Conservation (phyloP, 2,797 vertebrate species). For the Masticophis lateralis region DNA sequence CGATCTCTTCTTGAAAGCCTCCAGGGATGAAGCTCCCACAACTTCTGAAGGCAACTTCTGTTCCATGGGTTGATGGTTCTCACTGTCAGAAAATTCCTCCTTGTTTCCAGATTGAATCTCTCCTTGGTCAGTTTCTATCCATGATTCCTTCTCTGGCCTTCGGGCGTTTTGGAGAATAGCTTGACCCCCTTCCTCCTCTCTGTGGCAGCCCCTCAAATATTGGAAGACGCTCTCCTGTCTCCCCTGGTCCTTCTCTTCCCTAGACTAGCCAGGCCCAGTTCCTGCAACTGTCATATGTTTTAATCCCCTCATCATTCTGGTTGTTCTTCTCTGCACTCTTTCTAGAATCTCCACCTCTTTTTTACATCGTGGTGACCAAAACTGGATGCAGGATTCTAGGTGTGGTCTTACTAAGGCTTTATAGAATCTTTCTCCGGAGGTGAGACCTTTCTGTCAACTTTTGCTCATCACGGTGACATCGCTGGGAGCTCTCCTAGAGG, state of each 20-base stretch:
- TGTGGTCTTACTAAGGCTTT: too few relatives aligned
- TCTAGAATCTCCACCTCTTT: too few relatives aligned
- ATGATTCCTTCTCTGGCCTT: neutral
- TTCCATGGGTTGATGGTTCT: neutral
- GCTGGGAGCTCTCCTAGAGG: neutral
- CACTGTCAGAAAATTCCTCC: neutral
- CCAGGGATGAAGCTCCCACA: too few relatives aligned
- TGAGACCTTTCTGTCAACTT: fast-evolving
- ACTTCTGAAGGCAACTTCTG: too few relatives aligned
- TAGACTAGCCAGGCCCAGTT: too few relatives aligned
- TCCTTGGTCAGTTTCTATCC: neutral
- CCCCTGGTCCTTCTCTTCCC: too few relatives aligned
- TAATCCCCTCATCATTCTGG: fast-evolving
- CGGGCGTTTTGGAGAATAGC: fast-evolving
- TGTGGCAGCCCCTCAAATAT: too few relatives aligned
- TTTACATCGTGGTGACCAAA: too few relatives aligned
- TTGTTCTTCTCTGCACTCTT: too few relatives aligned
- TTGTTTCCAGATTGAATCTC: neutral
- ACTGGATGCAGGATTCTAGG: too few relatives aligned
- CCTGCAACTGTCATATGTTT: fast-evolving
- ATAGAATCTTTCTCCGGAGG: fast-evolving
- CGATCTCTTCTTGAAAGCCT: neutral
- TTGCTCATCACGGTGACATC: neutral
- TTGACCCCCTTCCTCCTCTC: neutral
- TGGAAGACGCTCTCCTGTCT: too few relatives aligned